Evolutionary conservation across 2,113 vertebrate genomes (phyloP), one percentile per base, ranked within the genome.

Genomic region (Cynopterus brachyotis): DNA sequence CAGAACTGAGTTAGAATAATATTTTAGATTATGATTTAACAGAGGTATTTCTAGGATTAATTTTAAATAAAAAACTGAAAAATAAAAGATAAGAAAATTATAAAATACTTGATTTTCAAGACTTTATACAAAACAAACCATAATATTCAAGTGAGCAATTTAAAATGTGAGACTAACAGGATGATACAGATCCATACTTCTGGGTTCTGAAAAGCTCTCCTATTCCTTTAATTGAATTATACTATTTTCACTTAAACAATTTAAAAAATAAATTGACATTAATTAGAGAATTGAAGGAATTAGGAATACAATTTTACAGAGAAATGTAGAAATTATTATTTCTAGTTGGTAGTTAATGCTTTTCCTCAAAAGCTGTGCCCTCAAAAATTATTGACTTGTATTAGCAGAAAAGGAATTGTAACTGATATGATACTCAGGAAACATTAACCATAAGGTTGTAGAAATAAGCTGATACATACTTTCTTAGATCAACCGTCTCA

Each of bases 21-120:
- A 32, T 83, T 69, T 83, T 69, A 62, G 72, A 75, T 87, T 47
- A 73, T 83, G 55, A 82, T 92, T 92, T 94, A 91, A 55, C 82
- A 47, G 30, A 86, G 40, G 83, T 93, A 78, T 50, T 89, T 89
- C 94, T 64, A 96, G 30, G 32, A 53, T 83, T 42, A 87, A 79
- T 79, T 93, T 70, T 95, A 95, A 82, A 53, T 87, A 22, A 83
- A 91, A 91, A 93, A 83, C 37, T 64, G 35, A 60, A 64, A 94
- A 94, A 80, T 92, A 37, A 97, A 96, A 84, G n/a, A 3, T 82
- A 47, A 60, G 17, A 11, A 80, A 67, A 88, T 89, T 86, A n/a
- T 59, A 55, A 92, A 94, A 78, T 78, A 53, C 16, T 91, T 80
- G 64, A 13, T 59, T 91, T 96, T 75, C 32, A 66, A 70, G 37